Evolutionary conservation across 1,140 invertebrate species (phyloP).

Genomic region (Lepidotrigona ventralis): DNA sequence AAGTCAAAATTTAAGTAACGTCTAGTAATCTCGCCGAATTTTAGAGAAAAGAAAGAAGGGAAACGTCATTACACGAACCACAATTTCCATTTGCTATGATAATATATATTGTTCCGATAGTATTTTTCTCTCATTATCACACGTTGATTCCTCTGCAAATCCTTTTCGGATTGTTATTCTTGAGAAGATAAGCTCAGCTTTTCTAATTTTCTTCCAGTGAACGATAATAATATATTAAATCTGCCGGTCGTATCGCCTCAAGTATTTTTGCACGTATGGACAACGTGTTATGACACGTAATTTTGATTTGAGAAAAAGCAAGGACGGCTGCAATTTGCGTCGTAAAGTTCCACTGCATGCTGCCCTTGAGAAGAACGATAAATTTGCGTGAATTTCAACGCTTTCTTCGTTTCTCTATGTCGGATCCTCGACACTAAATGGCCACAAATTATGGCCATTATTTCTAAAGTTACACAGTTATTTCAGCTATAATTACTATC

Average conservation of each 20-base stretch:
- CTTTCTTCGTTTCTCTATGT: neutral
- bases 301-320: neutral
- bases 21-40: neutral
- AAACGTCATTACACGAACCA: neutral
- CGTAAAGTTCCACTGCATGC: slow-evolving; percentile 31
- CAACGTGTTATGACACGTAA: neutral
- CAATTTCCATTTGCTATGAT: neutral
- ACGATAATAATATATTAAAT: slow-evolving; percentile 1
- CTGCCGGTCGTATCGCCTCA: neutral
- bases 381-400: slow-evolving; percentile 3
- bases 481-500: too few species aligned
- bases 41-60: neutral
- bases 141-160: slow-evolving; percentile 19
- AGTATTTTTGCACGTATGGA: slow-evolving; percentile 32
- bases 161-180: slow-evolving; percentile 20
- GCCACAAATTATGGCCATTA: neutral
- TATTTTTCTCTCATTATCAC: neutral
- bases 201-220: slow-evolving; percentile 20
- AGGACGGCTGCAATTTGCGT: slow-evolving; percentile 18
- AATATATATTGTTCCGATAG: slow-evolving; percentile 23
- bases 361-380: slow-evolving; percentile 21
- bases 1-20: neutral
- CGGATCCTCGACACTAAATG: neutral
- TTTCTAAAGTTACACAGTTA: neutral
- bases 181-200: neutral